Evolutionary conservation across 2,113 vertebrate species (phyloP).

Genomic region (Forbesichthys agassizii): DNA sequence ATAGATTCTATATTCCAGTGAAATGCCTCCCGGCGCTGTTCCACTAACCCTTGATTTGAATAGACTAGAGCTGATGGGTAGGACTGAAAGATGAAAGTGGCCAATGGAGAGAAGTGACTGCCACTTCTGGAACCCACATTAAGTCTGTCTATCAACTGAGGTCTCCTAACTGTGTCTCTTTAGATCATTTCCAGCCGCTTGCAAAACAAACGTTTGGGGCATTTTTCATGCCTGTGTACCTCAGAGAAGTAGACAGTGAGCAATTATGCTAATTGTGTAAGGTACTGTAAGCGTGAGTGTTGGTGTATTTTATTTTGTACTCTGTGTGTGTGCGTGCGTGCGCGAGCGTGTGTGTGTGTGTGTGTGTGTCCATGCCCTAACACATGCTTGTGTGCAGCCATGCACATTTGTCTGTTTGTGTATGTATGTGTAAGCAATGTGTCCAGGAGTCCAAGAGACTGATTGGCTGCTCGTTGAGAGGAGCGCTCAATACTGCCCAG

Average conservation of each 20-base stretch:
- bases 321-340: not conserved
- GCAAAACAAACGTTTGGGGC: not conserved
- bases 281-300: not conserved
- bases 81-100: conserved; percentile 63
- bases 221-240: not conserved
- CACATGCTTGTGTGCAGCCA: not conserved
- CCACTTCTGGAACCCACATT: conserved; percentile 37
- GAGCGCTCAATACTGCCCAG: conserved; percentile 4
- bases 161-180: not conserved
- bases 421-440: not conserved
- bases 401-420: not conserved
- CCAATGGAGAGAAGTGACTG: conserved; percentile 52
- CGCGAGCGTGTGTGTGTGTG: too few species aligned
- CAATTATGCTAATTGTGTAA: not conserved
- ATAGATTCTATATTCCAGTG: conserved; percentile 59
- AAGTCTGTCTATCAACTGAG: conserved; percentile 40
- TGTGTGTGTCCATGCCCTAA: not conserved
- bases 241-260: not conserved
- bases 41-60: conserved; percentile 65
- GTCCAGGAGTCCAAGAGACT: not conserved
- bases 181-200: not conserved
- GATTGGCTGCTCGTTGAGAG: not conserved
- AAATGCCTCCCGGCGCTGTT: conserved; percentile 67
- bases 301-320: not conserved
- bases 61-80: conserved; percentile 66